Evolutionary conservation across 2,797 vertebrate species (phyloP).

Genomic region (Lates japonicus): DNA sequence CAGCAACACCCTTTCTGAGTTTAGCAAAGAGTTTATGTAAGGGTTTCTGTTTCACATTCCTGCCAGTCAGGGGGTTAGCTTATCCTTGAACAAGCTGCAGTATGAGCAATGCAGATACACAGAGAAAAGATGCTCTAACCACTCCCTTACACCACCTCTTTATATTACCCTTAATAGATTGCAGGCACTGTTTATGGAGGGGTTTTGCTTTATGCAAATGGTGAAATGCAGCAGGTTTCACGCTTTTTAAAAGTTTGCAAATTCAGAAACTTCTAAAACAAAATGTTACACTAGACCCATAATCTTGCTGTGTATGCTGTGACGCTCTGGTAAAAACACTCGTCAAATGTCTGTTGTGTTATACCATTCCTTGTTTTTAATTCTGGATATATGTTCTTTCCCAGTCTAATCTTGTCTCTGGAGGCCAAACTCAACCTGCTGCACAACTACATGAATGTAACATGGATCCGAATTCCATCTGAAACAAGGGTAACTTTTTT

Average conservation of each 20-base stretch:
- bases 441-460: constrained; percentile 99
- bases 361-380: constrained; percentile 35
- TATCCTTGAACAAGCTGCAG: constrained; percentile 54
- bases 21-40: constrained; percentile 71
- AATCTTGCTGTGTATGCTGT: neutral
- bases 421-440: constrained; percentile 99
- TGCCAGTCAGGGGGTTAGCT: constrained; percentile 62
- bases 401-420: constrained; percentile 97
- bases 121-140: constrained; percentile 23
- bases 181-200: neutral
- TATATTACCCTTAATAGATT: constrained; percentile 3
- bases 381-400: constrained; percentile 35
- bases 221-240: neutral
- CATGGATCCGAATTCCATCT: constrained; percentile 98
- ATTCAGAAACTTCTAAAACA: neutral
- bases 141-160: neutral
- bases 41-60: constrained; percentile 77
- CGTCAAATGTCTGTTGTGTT: constrained; percentile 4
- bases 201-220: neutral
- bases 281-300: neutral
- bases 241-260: neutral
- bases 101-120: constrained; percentile 43
- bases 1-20: constrained; percentile 63
- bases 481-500: constrained; percentile 93
- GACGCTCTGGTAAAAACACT: neutral